These are phyloP conservation scores for Leptocoma aspasia DNA, from an alignment of 2,113 vertebrate species.

Conservation along the genomic window DNA sequence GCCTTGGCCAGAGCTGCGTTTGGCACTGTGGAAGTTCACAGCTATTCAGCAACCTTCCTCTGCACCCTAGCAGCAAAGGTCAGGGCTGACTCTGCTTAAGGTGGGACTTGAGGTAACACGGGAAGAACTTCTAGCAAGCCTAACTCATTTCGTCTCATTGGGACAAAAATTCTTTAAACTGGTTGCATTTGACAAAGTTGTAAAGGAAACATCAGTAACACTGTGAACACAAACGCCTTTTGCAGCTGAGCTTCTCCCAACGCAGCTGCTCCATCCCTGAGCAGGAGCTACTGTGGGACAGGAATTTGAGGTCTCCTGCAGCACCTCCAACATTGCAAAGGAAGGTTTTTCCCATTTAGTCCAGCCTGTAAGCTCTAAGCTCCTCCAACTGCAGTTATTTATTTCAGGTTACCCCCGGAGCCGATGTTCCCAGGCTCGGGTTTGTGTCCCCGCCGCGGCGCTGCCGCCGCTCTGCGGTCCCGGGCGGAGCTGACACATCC, in stretches of 20 bases:
- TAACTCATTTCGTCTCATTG: not conserved
- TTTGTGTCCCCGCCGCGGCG: rapidly evolving
- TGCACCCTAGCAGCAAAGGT: not conserved
- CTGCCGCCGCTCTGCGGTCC: not conserved
- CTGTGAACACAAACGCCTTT: not conserved
- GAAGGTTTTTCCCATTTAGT: not conserved
- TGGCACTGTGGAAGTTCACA: not conserved
- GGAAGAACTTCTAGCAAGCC: not conserved
- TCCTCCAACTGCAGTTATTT: rapidly evolving
- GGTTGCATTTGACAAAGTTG: not conserved
- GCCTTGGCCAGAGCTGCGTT: not conserved
- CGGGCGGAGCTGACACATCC: rapidly evolving
- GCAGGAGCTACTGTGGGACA: rapidly evolving
- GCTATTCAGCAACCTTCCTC: not conserved
- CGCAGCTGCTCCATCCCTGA: not conserved
- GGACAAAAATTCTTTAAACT: not conserved
- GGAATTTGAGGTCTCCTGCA: rapidly evolving
- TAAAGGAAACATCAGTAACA: rapidly evolving
- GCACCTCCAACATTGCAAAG: rapidly evolving
- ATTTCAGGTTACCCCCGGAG: rapidly evolving
- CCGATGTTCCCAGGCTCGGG: rapidly evolving
- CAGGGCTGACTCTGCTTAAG: rapidly evolving
- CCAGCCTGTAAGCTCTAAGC: not conserved
- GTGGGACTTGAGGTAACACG: no score
- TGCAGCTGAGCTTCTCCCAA: not conserved